These are phyloP conservation scores for Labroides dimidiatus DNA, from an alignment of 2,797 vertebrate species.

Conservation along the genomic window DNA sequence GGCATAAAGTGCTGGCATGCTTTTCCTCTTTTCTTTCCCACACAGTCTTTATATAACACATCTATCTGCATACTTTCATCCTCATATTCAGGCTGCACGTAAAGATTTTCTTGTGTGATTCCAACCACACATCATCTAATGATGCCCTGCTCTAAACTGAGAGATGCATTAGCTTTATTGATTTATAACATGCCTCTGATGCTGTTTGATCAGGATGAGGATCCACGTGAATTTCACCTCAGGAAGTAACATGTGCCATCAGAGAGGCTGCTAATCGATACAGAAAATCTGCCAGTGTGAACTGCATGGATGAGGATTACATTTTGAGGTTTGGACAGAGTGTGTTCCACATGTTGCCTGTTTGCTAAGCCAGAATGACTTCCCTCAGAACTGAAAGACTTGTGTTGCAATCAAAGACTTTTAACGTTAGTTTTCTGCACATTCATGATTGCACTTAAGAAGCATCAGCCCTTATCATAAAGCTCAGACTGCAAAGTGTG, in stretches of 20 bases:
- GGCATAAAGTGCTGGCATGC: no score
- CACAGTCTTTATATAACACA: no score
- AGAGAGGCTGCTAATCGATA: constrained; percentile 57
- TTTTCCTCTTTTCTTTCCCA: no score
- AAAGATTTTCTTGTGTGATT: not conserved
- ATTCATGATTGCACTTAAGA: not conserved
- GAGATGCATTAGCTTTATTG: constrained; percentile 66
- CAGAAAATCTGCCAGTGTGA: constrained; percentile 54
- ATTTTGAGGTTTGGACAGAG: constrained; percentile 41
- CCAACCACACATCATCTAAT: constrained; percentile 14
- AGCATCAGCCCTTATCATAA: not conserved
- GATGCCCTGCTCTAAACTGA: constrained; percentile 23
- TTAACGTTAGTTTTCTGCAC: not conserved
- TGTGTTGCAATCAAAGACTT: constrained; percentile 9
- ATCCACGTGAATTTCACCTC: constrained; percentile 34
- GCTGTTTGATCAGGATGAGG: constrained; percentile 52
- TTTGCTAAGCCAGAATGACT: constrained; percentile 50
- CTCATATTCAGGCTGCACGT: not conserved
- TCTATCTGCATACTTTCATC: no score
- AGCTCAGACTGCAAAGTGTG: constrained; percentile 1
- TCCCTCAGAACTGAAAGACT: constrained; percentile 45
- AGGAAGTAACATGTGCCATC: constrained; percentile 44
- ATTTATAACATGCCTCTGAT: constrained; percentile 65
- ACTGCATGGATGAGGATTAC: constrained; percentile 54
- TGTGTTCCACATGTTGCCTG: constrained; percentile 46